Percentiles rank a stretch among this genome's conserved stretches.
Conservation (phyloP, 1,140 invertebrate species). For the Lutraria rhynchaena region DNA sequence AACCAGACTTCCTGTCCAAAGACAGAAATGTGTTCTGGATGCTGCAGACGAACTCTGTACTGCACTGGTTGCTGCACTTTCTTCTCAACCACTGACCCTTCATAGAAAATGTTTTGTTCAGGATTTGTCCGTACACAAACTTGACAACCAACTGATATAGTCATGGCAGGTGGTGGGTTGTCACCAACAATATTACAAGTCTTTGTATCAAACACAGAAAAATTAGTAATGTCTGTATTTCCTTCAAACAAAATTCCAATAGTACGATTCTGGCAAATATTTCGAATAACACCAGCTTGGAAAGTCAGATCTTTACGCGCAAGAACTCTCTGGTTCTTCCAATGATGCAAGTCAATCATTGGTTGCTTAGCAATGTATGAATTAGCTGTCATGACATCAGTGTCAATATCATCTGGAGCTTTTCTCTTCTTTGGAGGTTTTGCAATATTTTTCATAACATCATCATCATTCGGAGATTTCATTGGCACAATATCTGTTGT, state of each 20-base stretch:
- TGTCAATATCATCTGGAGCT: conserved; percentile 73
- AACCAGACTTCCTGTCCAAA: conserved; percentile 83
- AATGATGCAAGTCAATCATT: conserved; percentile 92
- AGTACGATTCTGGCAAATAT: conserved; percentile 86
- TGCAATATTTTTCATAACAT: conserved; percentile 69
- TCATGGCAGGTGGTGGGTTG: conserved; percentile 92
- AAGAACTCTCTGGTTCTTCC: conserved; percentile 94
- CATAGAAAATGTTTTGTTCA: conserved; percentile 89
- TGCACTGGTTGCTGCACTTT: conserved; percentile 87
- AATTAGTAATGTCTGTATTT: conserved; percentile 85
- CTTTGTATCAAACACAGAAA: conserved; percentile 88
- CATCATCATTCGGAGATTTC: conserved; percentile 61
- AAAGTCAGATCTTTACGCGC: conserved; percentile 92
- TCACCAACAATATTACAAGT: conserved; percentile 94
- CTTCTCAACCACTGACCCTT: conserved; percentile 89
- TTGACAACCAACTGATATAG: conserved; percentile 87
- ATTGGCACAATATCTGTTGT: conserved; percentile 47
- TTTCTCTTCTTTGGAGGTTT: conserved; percentile 82
- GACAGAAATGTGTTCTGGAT: conserved; percentile 7
- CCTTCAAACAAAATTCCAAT: conserved; percentile 90
- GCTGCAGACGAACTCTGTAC: conserved; percentile 84
- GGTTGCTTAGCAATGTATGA: conserved; percentile 67
- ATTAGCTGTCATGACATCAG: conserved; percentile 22
- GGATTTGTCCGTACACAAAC: conserved; percentile 85
- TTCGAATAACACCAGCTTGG: conserved; percentile 89